Percentiles rank a stretch among this genome's conserved stretches.
These are phyloP conservation scores for Cyclopterus lumpus DNA, from an alignment of 2,797 vertebrate species.

Conservation along the genomic window DNA sequence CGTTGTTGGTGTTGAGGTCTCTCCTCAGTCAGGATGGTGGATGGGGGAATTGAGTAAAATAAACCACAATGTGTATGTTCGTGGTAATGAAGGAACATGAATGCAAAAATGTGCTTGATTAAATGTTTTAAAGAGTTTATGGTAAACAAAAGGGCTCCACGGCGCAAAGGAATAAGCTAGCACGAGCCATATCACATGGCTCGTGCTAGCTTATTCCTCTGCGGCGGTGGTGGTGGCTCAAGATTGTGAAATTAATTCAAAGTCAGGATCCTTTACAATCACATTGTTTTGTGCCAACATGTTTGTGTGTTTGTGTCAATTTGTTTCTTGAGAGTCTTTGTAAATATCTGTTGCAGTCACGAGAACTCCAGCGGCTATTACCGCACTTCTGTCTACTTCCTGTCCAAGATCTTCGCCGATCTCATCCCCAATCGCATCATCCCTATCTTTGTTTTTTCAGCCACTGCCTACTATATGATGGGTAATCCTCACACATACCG, in stretches of 20 bases:
- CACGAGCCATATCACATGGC: background rate
- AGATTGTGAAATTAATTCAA: background rate
- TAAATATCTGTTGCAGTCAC: constrained; percentile 74
- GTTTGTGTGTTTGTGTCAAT: background rate
- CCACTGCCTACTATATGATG: constrained; percentile 87
- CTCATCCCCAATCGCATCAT: constrained; percentile 86
- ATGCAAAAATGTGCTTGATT: background rate
- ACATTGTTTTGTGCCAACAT: background rate
- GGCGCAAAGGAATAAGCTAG: background rate
- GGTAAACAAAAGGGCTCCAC: background rate
- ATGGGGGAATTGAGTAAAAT: background rate
- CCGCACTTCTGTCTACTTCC: constrained; percentile 87
- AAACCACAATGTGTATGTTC: background rate
- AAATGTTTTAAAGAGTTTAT: background rate
- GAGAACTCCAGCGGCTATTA: constrained; percentile 87
- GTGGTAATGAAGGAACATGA: background rate
- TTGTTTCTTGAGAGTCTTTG: background rate
- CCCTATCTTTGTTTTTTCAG: constrained; percentile 81
- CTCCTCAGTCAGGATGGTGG: too few relatives aligned
- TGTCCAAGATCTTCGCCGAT: constrained; percentile 87
- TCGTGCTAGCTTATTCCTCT: too few relatives aligned
- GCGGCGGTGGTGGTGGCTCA: background rate
- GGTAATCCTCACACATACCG: constrained; percentile 67
- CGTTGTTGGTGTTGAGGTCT: too few relatives aligned
- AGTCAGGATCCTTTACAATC: background rate